phyloP scores from a whole-genome alignment of 2,888 invertebrate genomes.

The Meiosimyza platycephala region DNA sequence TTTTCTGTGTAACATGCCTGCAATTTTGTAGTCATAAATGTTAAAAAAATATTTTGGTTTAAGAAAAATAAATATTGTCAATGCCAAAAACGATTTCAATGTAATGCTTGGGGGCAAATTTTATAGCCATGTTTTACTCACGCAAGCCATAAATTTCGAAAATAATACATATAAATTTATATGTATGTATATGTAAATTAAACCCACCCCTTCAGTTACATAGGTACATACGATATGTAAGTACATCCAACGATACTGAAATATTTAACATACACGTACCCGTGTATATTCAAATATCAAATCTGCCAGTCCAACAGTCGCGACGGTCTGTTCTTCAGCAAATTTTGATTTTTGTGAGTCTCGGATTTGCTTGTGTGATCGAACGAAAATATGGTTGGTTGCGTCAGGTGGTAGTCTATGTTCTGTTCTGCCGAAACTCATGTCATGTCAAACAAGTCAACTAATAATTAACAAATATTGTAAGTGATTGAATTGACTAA shows the following conservation, averaged over 20 bases:
- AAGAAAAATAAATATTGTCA: too few species aligned
- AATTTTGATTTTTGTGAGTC: background rate
- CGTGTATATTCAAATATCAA: background rate
- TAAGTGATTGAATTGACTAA: constrained; percentile 38
- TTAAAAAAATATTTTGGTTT: too few species aligned
- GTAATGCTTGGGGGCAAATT: too few species aligned
- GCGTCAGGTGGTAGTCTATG: constrained; percentile 46
- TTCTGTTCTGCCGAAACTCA: constrained; percentile 36
- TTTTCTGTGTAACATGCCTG: too few species aligned
- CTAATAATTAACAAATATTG: constrained; percentile 32
- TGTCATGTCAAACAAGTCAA: constrained; percentile 9
- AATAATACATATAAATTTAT: too few species aligned
- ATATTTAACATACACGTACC: background rate
- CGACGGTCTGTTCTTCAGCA: background rate
- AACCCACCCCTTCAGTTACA: too few species aligned
- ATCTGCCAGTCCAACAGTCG: background rate
- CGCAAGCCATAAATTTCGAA: too few species aligned
- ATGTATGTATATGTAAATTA: too few species aligned
- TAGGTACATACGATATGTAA: background rate
- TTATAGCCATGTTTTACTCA: too few species aligned
- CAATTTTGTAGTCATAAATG: too few species aligned
- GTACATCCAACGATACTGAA: background rate
- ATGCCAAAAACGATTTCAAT: too few species aligned
- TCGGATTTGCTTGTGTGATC: background rate
- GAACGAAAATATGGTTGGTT: background rate